Evolutionary conservation across 2,888 invertebrate genomes (phyloP).

Genomic region (Flexamia atlantica): DNA sequence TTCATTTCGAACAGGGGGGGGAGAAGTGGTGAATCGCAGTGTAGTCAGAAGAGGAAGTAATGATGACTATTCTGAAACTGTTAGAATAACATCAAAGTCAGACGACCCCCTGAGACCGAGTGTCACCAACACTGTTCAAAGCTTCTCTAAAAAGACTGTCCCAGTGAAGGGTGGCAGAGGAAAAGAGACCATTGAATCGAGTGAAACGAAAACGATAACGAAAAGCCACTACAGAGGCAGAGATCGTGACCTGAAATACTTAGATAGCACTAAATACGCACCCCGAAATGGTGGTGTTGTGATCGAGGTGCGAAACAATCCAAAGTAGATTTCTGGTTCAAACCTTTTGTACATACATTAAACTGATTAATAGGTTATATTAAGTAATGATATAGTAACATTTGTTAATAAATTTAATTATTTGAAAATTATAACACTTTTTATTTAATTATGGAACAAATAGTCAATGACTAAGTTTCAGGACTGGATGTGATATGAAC

Average conservation of each 20-base stretch:
- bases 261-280: conserved; percentile 75
- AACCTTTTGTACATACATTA: conserved; percentile 47
- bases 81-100: conserved; percentile 82
- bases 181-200: conserved; percentile 84
- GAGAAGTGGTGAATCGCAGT: conserved; percentile 66
- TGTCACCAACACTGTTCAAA: conserved; percentile 85
- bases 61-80: conserved; percentile 85
- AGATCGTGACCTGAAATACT: conserved; percentile 75
- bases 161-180: conserved; percentile 80
- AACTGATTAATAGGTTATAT: conserved; percentile 39
- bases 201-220: conserved; percentile 84
- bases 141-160: conserved; percentile 82
- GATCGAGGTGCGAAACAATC: conserved; percentile 78
- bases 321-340: conserved; percentile 37
- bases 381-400: conserved; percentile 23
- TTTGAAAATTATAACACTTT: neutral
- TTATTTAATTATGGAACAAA: neutral
- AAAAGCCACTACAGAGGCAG: conserved; percentile 80
- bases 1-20: conserved; percentile 68
- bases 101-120: conserved; percentile 83
- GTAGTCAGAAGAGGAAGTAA: conserved; percentile 78
- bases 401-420: conserved; percentile 30
- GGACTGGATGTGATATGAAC: neutral
- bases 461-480: conserved; percentile 17
- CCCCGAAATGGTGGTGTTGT: conserved; percentile 74